Evolutionary conservation across 35 echinoderm and acorn worm genomes (phyloP).

Genomic region (Stichopus chloronotus): DNA sequence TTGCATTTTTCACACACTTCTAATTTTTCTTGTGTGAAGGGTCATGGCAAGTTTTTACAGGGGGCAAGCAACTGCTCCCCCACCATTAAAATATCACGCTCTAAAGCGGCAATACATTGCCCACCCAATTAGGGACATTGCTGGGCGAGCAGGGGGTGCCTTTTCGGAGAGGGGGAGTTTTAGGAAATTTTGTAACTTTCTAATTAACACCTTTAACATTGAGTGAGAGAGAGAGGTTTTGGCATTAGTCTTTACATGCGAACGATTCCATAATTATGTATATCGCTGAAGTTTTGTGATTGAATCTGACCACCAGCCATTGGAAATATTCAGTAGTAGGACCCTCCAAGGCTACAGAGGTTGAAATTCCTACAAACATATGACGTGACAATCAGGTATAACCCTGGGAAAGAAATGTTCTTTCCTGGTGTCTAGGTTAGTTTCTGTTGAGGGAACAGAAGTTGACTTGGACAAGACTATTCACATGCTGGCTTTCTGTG

Average conservation of each 20-base stretch:
- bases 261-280: slow-evolving; percentile 71
- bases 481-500: slow-evolving; percentile 50
- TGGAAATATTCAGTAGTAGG: slow-evolving; percentile 71
- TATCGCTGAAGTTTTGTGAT: slow-evolving; percentile 64
- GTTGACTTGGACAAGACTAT: slow-evolving; percentile 76
- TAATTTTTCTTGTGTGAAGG: too few species aligned
- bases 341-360: slow-evolving; percentile 71
- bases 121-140: too few species aligned
- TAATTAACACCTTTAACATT: too few species aligned
- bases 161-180: too few species aligned
- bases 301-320: slow-evolving; percentile 70
- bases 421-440: slow-evolving; percentile 66
- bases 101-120: too few species aligned
- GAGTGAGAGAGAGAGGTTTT: slow-evolving; percentile 19
- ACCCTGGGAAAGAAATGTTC: slow-evolving; percentile 62
- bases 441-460: slow-evolving; percentile 12
- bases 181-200: too few species aligned
- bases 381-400: slow-evolving; percentile 41
- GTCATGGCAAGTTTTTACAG: too few species aligned
- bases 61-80: too few species aligned
- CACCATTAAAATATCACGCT: too few species aligned
- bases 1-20: too few species aligned
- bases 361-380: slow-evolving; percentile 66
- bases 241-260: slow-evolving; percentile 66
- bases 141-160: too few species aligned